These are phyloP conservation scores for Montifringilla adamsi DNA, from an alignment of 2,113 vertebrate species.

Conservation along the genomic window DNA sequence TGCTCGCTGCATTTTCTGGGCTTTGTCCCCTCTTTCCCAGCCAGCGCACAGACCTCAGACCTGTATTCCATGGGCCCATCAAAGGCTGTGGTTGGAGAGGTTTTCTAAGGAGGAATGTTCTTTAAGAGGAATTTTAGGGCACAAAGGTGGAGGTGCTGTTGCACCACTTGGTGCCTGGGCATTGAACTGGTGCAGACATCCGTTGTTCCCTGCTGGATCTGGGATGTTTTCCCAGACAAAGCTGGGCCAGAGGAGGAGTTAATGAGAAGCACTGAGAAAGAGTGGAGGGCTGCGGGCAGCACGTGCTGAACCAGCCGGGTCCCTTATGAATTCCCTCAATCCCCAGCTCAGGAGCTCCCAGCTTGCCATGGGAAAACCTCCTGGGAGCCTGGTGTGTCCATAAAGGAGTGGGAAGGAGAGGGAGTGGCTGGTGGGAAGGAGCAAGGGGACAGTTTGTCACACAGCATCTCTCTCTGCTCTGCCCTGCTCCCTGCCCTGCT, in stretches of 20 bases:
- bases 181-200: background rate
- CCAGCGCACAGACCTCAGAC: background rate
- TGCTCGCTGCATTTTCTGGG: background rate
- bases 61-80: background rate
- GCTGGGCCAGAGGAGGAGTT: background rate
- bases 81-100: background rate
- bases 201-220: background rate
- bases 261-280: background rate
- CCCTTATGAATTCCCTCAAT: background rate
- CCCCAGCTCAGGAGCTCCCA: background rate
- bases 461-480: background rate
- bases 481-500: background rate
- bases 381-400: rapidly evolving
- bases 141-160: background rate
- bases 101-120: background rate
- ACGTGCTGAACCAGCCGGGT: background rate
- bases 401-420: background rate
- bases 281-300: background rate
- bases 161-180: background rate
- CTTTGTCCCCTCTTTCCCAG: background rate
- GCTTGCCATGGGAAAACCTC: background rate
- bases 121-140: background rate
- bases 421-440: background rate
- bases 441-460: background rate
- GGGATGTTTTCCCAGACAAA: background rate